Conservation (phyloP, 2,113 vertebrate genomes). For the Syngnathoides biaculeatus region DNA sequence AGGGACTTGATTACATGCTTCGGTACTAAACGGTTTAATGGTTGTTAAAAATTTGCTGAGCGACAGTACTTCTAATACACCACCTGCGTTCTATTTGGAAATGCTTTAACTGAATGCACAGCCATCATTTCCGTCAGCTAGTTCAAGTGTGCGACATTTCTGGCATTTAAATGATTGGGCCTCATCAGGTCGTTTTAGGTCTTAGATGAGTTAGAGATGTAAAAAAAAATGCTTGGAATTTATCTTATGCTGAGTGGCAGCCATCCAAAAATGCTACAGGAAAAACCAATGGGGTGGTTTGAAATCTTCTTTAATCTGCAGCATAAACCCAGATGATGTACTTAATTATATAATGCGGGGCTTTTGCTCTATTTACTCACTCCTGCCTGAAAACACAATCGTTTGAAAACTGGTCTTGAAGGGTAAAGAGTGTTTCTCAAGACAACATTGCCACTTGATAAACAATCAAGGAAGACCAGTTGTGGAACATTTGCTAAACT, state of each 20-base stretch:
- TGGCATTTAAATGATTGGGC: slow-evolving; percentile 1
- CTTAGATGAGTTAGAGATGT: neutral
- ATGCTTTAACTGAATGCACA: neutral
- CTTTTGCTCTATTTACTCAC: neutral
- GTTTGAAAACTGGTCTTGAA: neutral
- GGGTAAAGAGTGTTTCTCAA: neutral
- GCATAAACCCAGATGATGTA: neutral
- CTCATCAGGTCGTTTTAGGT: neutral
- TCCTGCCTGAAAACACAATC: neutral
- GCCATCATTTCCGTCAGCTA: slow-evolving; percentile 2
- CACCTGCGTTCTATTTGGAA: neutral
- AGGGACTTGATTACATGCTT: neutral
- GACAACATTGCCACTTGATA: neutral
- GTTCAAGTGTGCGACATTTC: neutral
- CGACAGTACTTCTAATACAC: neutral
- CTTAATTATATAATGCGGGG: neutral
- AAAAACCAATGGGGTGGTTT: neutral
- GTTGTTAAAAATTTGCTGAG: neutral
- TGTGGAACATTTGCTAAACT: neutral
- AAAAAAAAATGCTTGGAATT: slow-evolving; percentile 5
- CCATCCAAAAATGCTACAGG: neutral
- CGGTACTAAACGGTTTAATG: neutral
- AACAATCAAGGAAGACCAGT: neutral
- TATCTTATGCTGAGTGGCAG: neutral
- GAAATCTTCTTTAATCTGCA: slow-evolving; percentile 9